These are phyloP conservation scores for Acanthopleura granulata DNA, from an alignment of 2,888 invertebrate genomes.

Conservation along the genomic window DNA sequence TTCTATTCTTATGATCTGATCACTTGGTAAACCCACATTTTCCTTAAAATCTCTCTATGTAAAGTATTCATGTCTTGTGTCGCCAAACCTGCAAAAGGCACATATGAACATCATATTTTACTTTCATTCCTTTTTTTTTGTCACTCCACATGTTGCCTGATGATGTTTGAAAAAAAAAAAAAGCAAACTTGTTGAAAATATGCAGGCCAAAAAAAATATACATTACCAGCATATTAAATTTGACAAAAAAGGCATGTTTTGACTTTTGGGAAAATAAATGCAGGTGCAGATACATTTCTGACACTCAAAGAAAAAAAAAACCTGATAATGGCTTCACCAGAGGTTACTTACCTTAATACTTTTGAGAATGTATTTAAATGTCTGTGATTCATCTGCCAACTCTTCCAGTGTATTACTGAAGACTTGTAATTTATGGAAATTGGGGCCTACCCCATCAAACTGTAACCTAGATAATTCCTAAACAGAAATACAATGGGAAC, in stretches of 20 bases:
- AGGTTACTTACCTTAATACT: conserved; percentile 59
- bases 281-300: not conserved
- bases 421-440: conserved; percentile 64
- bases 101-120: not conserved
- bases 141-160: not conserved
- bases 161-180: too few species aligned
- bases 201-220: too few species aligned
- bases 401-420: conserved; percentile 63
- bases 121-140: not conserved
- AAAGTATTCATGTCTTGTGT: too few species aligned
- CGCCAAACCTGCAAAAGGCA: too few species aligned
- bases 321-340: too few species aligned
- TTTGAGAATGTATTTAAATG: conserved; percentile 61
- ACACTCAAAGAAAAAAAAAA: too few species aligned
- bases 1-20: too few species aligned
- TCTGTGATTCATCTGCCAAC: conserved; percentile 57
- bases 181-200: too few species aligned
- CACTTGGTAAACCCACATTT: too few species aligned
- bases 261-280: not conserved
- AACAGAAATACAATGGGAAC: conserved; percentile 21
- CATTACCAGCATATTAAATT: too few species aligned
- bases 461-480: conserved; percentile 57
- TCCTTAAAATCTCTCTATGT: too few species aligned
- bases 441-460: conserved; percentile 54
- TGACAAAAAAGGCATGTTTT: too few species aligned